A percentile compares a stretch with the other conserved stretches of the same genome.
phyloP scores from a whole-genome alignment of 2,797 vertebrate genomes.

The Neosilurus hyrtlii region DNA sequence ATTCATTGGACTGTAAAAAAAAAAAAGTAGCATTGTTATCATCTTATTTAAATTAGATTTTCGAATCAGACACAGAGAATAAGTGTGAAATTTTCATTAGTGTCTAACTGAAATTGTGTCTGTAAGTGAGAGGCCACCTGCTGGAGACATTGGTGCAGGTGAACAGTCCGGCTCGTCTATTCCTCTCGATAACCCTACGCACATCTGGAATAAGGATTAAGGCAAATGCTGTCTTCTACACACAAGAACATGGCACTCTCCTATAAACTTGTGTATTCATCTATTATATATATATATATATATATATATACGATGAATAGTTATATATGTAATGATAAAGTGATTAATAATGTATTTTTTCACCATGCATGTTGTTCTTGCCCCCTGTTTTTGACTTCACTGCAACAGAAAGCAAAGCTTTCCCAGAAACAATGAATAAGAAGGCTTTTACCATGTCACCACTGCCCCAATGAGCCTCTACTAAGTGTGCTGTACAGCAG shows the following conservation, averaged over 20 bases:
- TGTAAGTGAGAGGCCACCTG: constrained; percentile 74
- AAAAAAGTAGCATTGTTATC: too few species aligned
- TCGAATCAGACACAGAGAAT: neutral
- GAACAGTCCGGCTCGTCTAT: constrained; percentile 77
- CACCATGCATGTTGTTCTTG: neutral
- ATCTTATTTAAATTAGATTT: neutral
- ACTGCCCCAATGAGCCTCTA: constrained; percentile 53
- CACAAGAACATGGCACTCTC: neutral
- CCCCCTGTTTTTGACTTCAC: neutral
- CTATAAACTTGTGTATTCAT: neutral
- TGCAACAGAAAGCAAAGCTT: constrained; percentile 55
- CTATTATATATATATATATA: too few species aligned
- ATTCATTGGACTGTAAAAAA: too few species aligned
- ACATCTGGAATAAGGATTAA: constrained; percentile 77
- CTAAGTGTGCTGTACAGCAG: constrained; percentile 55
- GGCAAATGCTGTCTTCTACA: constrained; percentile 34
- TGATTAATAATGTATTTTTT: neutral
- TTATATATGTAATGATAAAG: too few species aligned
- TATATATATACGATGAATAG: too few species aligned
- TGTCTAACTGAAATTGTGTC: neutral
- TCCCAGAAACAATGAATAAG: constrained; percentile 68
- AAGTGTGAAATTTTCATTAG: neutral
- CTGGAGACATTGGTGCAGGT: constrained; percentile 78
- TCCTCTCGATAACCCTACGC: constrained; percentile 77
- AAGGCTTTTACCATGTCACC: constrained; percentile 74